Evolutionary conservation across 2,888 invertebrate genomes (phyloP).

Genomic region (Acholoe squamosa): DNA sequence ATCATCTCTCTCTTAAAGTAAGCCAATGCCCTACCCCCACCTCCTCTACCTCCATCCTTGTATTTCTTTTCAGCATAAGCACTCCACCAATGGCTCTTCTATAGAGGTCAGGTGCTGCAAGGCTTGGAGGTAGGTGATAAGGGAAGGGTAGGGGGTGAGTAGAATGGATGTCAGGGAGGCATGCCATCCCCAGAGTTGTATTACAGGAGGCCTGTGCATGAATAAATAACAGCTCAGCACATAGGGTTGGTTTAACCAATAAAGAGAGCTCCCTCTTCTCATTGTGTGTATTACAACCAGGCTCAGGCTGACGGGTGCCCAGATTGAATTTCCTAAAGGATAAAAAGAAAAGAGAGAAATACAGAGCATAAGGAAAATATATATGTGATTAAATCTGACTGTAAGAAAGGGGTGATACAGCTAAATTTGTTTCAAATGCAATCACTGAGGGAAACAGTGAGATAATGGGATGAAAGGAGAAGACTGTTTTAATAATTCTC

Average conservation of each 20-base stretch:
- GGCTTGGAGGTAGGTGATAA: not conserved
- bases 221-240: not conserved
- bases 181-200: not conserved
- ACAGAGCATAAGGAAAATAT: not conserved
- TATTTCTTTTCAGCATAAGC: too few relatives aligned
- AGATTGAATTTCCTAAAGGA: not conserved
- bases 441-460: too few relatives aligned
- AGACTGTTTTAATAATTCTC: too few relatives aligned
- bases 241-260: not conserved
- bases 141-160: not conserved
- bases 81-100: not conserved
- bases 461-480: too few relatives aligned
- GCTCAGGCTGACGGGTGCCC: too few relatives aligned
- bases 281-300: too few relatives aligned
- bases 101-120: not conserved
- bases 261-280: not conserved
- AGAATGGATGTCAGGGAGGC: not conserved
- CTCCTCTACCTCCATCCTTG: not conserved
- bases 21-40: not conserved
- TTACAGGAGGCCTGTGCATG: not conserved
- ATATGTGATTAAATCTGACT: not conserved
- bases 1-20: not conserved
- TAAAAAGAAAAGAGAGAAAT: not conserved
- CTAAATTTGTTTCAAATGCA: not conserved
- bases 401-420: not conserved